Evolutionary conservation across 2,113 vertebrate species (phyloP).

Genomic region (Pteropus alecto): DNA sequence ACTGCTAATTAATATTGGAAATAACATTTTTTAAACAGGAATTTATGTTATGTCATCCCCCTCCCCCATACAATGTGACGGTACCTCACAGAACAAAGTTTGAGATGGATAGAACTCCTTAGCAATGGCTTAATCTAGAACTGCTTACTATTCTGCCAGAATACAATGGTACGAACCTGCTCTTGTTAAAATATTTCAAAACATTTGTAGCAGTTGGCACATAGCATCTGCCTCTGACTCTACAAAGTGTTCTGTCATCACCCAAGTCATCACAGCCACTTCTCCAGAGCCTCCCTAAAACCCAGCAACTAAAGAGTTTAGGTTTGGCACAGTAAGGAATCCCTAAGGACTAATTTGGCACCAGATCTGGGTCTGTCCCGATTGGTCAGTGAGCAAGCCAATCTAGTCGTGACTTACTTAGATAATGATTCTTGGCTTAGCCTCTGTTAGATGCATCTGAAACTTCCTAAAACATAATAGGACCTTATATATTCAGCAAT

Average conservation of each 20-base stretch:
- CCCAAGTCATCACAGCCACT: background rate
- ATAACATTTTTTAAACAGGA: background rate
- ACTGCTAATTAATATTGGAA: background rate
- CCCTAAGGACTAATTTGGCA: background rate
- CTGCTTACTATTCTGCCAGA: background rate
- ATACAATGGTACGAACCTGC: background rate
- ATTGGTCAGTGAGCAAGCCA: background rate
- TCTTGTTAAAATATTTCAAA: background rate
- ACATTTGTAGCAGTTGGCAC: background rate
- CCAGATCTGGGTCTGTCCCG: background rate
- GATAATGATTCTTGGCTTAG: background rate
- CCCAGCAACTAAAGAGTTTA: background rate
- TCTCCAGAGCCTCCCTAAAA: background rate
- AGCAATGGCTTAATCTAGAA: background rate
- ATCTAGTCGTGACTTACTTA: background rate
- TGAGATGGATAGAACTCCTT: background rate
- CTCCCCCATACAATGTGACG: background rate
- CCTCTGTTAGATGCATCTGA: background rate
- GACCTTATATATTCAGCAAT: background rate
- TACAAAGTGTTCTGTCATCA: background rate
- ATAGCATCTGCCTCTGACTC: background rate
- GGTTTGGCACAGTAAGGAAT: background rate
- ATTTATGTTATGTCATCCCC: background rate
- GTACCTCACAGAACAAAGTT: background rate
- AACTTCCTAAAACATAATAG: background rate